A percentile compares a stretch with the other conserved stretches of the same genome.
These are phyloP conservation scores for Anguilla anguilla DNA, from an alignment of 2,797 vertebrate genomes.

Conservation along the genomic window DNA sequence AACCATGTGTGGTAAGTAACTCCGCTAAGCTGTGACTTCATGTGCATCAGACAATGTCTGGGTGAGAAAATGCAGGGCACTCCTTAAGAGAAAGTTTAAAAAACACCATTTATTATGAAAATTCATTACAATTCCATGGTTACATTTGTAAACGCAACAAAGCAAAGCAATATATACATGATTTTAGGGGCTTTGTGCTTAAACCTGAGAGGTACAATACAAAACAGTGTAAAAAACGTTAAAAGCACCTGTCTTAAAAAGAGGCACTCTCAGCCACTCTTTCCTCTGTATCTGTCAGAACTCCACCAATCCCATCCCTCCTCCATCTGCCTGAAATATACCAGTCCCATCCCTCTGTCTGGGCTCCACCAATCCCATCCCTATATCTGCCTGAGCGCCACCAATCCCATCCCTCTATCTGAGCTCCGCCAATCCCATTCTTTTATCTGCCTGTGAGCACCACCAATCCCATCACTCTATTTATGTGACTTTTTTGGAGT, in stretches of 20 bases:
- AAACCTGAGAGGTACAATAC: conserved; percentile 39
- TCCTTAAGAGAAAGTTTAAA: not conserved
- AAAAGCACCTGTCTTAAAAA: conserved; percentile 14
- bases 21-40: not conserved
- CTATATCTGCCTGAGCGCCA: not conserved
- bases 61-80: not conserved
- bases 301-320: not conserved
- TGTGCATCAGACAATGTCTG: not conserved
- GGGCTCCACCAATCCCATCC: not conserved
- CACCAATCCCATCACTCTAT: conserved; percentile 30
- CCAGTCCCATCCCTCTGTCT: not conserved
- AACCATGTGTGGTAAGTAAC: not conserved
- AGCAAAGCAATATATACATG: conserved; percentile 39
- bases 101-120: conserved; percentile 30
- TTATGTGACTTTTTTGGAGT: conserved; percentile 81
- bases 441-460: not conserved
- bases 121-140: conserved; percentile 9
- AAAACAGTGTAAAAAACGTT: conserved; percentile 20
- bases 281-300: not conserved
- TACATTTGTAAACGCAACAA: conserved; percentile 31
- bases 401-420: not conserved
- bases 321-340: not conserved
- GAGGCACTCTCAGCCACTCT: conserved; percentile 5
- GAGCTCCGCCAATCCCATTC: not conserved
- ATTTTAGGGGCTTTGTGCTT: conserved; percentile 23